Percentiles rank a stretch among this genome's conserved stretches.
These are phyloP conservation scores for Zaprionus vittiger DNA, from an alignment of 1,140 invertebrate genomes.

Conservation along the genomic window DNA sequence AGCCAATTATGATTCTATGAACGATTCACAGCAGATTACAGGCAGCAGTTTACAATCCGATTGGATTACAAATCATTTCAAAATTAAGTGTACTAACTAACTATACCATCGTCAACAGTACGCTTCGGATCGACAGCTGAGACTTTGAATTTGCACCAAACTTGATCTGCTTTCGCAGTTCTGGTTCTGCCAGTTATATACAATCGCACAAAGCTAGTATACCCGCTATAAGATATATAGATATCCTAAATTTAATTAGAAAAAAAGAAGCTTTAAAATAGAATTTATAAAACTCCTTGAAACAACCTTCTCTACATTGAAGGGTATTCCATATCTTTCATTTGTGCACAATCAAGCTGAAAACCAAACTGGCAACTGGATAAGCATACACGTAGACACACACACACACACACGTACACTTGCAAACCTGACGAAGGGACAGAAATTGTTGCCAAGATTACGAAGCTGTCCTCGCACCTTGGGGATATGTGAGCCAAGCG, in stretches of 20 bases:
- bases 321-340: neutral
- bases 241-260: neutral
- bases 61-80: too few species aligned
- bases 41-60: too few species aligned
- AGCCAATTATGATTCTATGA: neutral
- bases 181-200: too few species aligned
- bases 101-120: too few species aligned
- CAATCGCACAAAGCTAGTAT: too few species aligned
- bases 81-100: too few species aligned
- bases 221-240: too few species aligned
- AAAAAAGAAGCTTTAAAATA: neutral
- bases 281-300: conserved; percentile 37
- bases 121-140: too few species aligned
- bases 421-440: conserved; percentile 7
- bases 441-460: conserved; percentile 55
- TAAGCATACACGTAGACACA: conserved; percentile 15
- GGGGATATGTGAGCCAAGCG: conserved; percentile 38
- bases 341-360: conserved; percentile 1
- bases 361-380: conserved; percentile 29
- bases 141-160: too few species aligned
- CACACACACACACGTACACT: neutral
- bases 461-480: conserved; percentile 43
- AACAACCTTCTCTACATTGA: conserved; percentile 39
- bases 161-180: too few species aligned
- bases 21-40: too few species aligned